Percentiles rank a stretch among this genome's conserved stretches.
These are phyloP conservation scores for Danaus plexippus DNA, from an alignment of 1,140 invertebrate species.

Conservation along the genomic window DNA sequence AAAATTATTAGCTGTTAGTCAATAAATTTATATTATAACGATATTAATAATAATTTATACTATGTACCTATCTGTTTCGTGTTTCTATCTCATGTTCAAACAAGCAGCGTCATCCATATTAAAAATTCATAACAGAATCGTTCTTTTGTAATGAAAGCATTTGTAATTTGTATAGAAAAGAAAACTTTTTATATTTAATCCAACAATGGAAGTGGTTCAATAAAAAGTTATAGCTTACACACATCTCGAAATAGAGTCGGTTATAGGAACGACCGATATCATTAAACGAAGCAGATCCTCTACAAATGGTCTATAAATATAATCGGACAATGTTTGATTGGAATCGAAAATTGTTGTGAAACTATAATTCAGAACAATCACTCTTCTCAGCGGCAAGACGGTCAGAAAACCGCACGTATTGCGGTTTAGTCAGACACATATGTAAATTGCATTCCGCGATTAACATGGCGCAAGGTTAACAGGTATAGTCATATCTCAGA, in stretches of 20 bases:
- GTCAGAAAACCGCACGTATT: constrained; percentile 3
- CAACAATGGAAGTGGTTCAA: constrained; percentile 25
- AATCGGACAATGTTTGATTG: constrained; percentile 58
- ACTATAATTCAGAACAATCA: constrained; percentile 6
- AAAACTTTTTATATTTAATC: constrained; percentile 22
- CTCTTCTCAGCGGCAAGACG: background rate
- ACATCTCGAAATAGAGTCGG: constrained; percentile 46
- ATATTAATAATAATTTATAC: no score
- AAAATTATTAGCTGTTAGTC: no score
- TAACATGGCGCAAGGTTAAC: constrained; percentile 18
- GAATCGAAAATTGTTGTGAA: constrained; percentile 34
- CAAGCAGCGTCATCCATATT: no score
- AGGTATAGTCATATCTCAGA: constrained; percentile 8
- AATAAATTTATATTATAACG: no score
- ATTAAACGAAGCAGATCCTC: constrained; percentile 56
- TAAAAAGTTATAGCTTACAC: constrained; percentile 41
- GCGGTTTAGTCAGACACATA: constrained; percentile 3
- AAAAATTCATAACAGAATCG: no score
- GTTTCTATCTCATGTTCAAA: no score
- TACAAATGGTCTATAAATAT: constrained; percentile 59
- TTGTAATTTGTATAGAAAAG: constrained; percentile 3
- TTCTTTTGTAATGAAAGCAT: no score
- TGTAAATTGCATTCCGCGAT: constrained; percentile 16
- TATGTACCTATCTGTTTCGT: no score
- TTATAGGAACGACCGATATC: constrained; percentile 43